phyloP scores from a whole-genome alignment of 2,888 invertebrate genomes.

The Prosopocoilus inquinatus region DNA sequence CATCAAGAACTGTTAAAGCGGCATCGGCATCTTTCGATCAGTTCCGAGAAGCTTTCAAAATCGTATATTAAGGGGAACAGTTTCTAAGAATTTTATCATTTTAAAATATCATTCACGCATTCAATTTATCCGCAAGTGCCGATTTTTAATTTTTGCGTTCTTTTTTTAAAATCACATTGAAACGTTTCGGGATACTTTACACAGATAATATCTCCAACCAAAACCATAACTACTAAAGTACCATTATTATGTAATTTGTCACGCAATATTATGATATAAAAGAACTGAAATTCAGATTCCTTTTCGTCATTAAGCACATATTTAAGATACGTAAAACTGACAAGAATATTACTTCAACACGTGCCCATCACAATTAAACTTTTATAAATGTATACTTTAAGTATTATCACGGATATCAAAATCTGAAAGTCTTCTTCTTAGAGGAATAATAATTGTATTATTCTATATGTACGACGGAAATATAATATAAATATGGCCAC shows the following conservation, averaged over 20 bases:
- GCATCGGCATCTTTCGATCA: slow-evolving; percentile 9
- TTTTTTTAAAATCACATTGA: neutral
- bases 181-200: neutral
- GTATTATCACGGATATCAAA: too few species aligned
- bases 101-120: neutral
- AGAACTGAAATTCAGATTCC: too few species aligned
- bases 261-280: neutral
- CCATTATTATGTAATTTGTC: slow-evolving; percentile 3
- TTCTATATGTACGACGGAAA: too few species aligned
- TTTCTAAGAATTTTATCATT: neutral
- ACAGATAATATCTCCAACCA: slow-evolving; percentile 1
- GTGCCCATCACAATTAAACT: too few species aligned
- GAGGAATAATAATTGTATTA: too few species aligned
- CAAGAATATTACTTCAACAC: too few species aligned
- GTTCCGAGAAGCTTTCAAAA: neutral
- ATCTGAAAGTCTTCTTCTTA: too few species aligned
- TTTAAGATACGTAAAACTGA: too few species aligned
- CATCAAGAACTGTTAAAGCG: slow-evolving; percentile 17
- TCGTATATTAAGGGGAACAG: neutral
- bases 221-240: slow-evolving; percentile 2
- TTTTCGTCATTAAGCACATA: too few species aligned
- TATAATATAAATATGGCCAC: too few species aligned
- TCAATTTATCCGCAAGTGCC: neutral
- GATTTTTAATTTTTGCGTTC: neutral
- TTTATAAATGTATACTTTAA: too few species aligned